Evolutionary conservation across 2,113 vertebrate genomes (phyloP).

Genomic region (Alaudala cheleensis): DNA sequence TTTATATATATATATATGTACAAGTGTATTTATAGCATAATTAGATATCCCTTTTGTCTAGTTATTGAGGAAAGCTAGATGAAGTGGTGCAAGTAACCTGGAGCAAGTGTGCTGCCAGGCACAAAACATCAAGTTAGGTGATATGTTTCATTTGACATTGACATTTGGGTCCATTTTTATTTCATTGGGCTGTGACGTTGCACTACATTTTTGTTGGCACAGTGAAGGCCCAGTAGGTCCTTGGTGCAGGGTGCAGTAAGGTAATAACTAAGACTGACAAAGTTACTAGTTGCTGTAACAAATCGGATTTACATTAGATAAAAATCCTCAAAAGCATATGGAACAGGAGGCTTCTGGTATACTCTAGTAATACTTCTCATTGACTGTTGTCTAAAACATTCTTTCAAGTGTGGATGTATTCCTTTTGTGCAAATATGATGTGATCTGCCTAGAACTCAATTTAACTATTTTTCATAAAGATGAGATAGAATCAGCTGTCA

Average conservation of each 20-base stretch:
- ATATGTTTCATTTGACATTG: not conserved
- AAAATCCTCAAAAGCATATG: not conserved
- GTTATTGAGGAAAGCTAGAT: not conserved
- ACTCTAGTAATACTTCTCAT: not conserved
- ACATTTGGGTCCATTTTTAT: not conserved
- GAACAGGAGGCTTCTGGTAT: not conserved
- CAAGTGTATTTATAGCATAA: not conserved
- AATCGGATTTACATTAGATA: not conserved
- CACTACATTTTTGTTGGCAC: not conserved
- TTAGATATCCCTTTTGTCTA: not conserved
- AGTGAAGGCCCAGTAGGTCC: not conserved
- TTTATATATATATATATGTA: not conserved
- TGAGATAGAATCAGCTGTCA: not conserved
- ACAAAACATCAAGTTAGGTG: not conserved
- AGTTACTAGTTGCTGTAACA: not conserved
- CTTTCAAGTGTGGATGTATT: not conserved
- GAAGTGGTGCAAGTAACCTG: not conserved
- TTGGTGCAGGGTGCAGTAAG: not conserved
- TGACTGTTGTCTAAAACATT: rapidly evolving
- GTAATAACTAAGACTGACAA: not conserved
- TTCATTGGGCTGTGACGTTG: not conserved
- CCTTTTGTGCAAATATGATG: not conserved
- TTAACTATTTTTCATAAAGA: not conserved
- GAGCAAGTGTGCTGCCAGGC: not conserved
- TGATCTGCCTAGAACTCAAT: not conserved